Conservation (phyloP, 1,140 invertebrate species). For the Copidosoma floridanum region DNA sequence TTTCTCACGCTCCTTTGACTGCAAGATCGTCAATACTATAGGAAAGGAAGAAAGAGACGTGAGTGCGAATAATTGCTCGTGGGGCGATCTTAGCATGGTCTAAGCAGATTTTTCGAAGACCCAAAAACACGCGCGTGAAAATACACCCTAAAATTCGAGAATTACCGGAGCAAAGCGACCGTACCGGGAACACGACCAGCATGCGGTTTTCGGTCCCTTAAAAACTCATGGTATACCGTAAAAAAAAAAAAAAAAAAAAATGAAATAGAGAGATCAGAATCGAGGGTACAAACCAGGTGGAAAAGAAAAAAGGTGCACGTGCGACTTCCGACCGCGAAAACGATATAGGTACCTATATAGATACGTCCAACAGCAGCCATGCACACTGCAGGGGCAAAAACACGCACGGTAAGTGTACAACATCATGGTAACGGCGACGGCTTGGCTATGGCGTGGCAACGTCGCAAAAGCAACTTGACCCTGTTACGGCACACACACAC, state of each 20-base stretch:
- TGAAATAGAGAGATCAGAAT: neutral
- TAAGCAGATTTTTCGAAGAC: neutral
- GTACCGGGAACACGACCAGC: neutral
- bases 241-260: neutral
- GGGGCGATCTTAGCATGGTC: neutral
- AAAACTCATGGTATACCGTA: neutral
- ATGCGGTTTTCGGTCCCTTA: neutral
- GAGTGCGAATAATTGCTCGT: too few relatives aligned
- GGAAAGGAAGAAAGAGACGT: too few relatives aligned
- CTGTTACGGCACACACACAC: conserved; percentile 22
- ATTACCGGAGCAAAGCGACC: neutral
- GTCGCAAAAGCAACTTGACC: conserved; percentile 35
- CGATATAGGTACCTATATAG: too few relatives aligned
- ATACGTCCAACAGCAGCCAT: too few relatives aligned
- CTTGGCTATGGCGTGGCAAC: conserved; percentile 30
- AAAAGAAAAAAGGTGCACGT: too few relatives aligned
- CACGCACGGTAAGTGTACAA: too few relatives aligned
- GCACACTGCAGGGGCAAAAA: too few relatives aligned
- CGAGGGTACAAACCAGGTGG: too few relatives aligned
- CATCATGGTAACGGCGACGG: too few relatives aligned
- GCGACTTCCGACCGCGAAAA: too few relatives aligned
- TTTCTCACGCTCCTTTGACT: neutral
- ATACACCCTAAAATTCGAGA: neutral
- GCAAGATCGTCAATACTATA: too few relatives aligned
- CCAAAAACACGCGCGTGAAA: neutral